These are phyloP conservation scores for Eubasilissa splendida DNA, from an alignment of 2,888 invertebrate species.

Conservation along the genomic window DNA sequence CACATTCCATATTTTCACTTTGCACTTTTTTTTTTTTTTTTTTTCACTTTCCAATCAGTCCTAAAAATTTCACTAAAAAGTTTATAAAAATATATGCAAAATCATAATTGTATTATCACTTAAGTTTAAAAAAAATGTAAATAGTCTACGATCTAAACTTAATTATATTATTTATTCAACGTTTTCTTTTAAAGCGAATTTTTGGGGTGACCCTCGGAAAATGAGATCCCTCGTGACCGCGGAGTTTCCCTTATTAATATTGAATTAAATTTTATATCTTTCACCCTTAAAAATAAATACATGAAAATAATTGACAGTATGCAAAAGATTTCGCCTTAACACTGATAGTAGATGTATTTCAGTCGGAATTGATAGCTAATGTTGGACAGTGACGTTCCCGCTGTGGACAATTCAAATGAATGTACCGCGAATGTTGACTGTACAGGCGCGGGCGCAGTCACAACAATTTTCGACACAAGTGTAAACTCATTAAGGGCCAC, in stretches of 20 bases:
- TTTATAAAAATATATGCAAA: constrained; percentile 36
- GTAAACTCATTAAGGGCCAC: constrained; percentile 11
- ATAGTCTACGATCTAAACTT: neutral
- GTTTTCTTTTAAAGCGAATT: constrained; percentile 11
- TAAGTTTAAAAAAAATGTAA: constrained; percentile 20
- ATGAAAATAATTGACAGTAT: constrained; percentile 52
- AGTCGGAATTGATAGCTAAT: constrained; percentile 35
- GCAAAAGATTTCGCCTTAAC: constrained; percentile 29
- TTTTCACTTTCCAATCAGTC: neutral
- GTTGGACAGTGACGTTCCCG: neutral
- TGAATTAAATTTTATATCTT: constrained; percentile 21
- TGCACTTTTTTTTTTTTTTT: neutral
- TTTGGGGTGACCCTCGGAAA: constrained; percentile 10
- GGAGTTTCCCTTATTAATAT: neutral
- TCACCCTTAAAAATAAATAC: constrained; percentile 41
- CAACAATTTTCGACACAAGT: neutral
- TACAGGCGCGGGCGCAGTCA: too few relatives aligned
- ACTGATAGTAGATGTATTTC: constrained; percentile 27
- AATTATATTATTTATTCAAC: constrained; percentile 3
- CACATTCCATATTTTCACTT: constrained; percentile 30
- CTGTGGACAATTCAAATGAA: neutral
- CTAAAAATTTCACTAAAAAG: constrained; percentile 31
- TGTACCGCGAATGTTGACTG: neutral
- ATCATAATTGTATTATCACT: constrained; percentile 34
- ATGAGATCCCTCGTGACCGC: constrained; percentile 15